Evolutionary conservation across 2,113 vertebrate genomes (phyloP), one percentile per base, ranked within the genome.

Genomic region (Nothobranchius furzeri): DNA sequence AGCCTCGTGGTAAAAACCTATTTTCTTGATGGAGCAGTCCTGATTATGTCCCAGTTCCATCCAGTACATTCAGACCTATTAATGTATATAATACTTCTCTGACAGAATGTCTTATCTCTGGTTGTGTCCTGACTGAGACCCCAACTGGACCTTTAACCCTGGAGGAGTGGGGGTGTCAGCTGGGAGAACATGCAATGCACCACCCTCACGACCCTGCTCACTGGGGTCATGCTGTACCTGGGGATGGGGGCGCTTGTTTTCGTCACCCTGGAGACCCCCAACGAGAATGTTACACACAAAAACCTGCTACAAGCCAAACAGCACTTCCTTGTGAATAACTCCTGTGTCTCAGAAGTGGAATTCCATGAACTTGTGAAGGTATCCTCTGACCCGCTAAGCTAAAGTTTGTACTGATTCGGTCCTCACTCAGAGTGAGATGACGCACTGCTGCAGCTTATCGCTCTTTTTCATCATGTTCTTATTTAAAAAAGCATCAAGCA

Each of bases 241-340:
- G 92, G 93, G 62, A 88, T 93, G 10, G 96, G 96, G 0, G 96
- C 95, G 9, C 87, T 95, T 64, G 91, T 96, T 64, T 97, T 96
- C 80, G 87, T 88, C 72, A 92, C 87, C 45, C 87, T 97, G 83
- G 96, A 97, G 82, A 71, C 89, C n/a, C 89, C 94, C 1, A 13
- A 55, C 2, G 95, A 96, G 81, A 79, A 53, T 43, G 7, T 9
- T 40, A 91, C 91, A n/a, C 91, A 94, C 64, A 0, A 53, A 11
- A 5, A 83, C 2, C 87, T 96, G 70, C 75, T 78, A 1, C 43
- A 42, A 1, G 76, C 79, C 46, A 92, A 88, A 15, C 55, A 76
- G 2, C 40, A 30, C 45, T 96, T 97, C 85, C 91, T 96, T 12
- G 14, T 11, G 12, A 87, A 85, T 53, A 90, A 95, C 78, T 85